phyloP scores from a whole-genome alignment of 2,113 vertebrate species.

The Thalassoma bifasciatum region DNA sequence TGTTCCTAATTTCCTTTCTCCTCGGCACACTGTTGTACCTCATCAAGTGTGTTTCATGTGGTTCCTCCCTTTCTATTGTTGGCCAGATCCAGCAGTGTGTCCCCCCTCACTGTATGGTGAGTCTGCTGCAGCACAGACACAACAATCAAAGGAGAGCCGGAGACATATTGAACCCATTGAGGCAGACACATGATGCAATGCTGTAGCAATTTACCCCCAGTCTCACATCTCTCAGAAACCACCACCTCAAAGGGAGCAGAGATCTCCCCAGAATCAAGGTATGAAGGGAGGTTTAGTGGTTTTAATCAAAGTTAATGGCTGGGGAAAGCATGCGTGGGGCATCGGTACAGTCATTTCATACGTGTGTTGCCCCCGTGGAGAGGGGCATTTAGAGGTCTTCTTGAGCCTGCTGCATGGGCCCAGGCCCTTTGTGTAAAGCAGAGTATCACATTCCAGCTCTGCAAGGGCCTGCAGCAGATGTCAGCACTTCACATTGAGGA shows the following conservation, averaged over 20 bases:
- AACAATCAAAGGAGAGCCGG: constrained; percentile 75
- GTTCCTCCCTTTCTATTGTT: constrained; percentile 77
- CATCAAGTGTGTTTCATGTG: constrained; percentile 79
- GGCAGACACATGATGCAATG: constrained; percentile 83
- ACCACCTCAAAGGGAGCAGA: constrained; percentile 59
- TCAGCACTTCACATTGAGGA: constrained; percentile 83
- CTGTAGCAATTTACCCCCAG: constrained; percentile 74
- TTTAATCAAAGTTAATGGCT: constrained; percentile 71
- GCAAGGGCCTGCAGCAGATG: constrained; percentile 83
- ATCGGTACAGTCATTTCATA: constrained; percentile 58
- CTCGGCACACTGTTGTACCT: constrained; percentile 71
- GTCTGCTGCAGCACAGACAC: constrained; percentile 76
- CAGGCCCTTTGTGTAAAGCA: constrained; percentile 80
- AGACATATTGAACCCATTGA: constrained; percentile 82
- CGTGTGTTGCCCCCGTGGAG: constrained; percentile 59
- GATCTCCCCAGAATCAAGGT: constrained; percentile 53
- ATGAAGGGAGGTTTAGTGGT: constrained; percentile 62
- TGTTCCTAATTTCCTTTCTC: constrained; percentile 80
- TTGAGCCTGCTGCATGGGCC: constrained; percentile 68
- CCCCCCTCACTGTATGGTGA: constrained; percentile 35
- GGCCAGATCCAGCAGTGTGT: constrained; percentile 61
- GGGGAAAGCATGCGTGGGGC: constrained; percentile 39
- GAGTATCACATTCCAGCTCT: constrained; percentile 84
- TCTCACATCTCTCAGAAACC: constrained; percentile 54
- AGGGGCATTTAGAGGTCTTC: constrained; percentile 66